Base-by-base conservation (phyloP, 2,888 invertebrate species). In the Amphipoea oculea region DNA sequence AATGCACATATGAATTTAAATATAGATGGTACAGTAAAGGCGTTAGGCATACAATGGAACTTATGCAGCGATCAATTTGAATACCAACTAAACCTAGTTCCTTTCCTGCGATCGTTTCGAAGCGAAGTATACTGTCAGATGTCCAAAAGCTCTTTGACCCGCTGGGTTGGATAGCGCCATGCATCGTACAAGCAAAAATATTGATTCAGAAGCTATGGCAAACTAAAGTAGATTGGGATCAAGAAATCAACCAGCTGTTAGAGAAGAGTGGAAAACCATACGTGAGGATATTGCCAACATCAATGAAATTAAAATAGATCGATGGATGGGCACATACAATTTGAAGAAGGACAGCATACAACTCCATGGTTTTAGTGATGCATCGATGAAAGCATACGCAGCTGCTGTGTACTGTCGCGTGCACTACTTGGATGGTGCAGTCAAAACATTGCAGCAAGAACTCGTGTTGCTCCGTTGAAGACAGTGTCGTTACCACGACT, bases 361-460 rank as follows among this genome's bases (percentile, higher is more conserved):
- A 70, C 40, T 70, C 2, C 71, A 71, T n/a, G 71, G 71, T 7
- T 71, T 71, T 57, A 17, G 71, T 71, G 71, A 71, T 57, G 71
- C 71, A n/a, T 71, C 71, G 9, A 57, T 57, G 40, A 71, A 5
- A n/a, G 71, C 71, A 57, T 71, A 57, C 40, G 57, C 71, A 71
- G 69, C 69, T 20, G 69, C 54, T 20, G 69, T 69, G 12, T 69
- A 69, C 20, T 69, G 69, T 51, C 69, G 69, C 29, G 29, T 51
- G 36, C 51, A 69, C 7, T 12, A 54, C 51, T 36, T 14, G 5
- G 69, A 69, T 54, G 69, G 69, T 54, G 1, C 29, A 54, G 69
- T 51, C 51, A 48, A 48, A 29, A 68, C 48, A 48, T 68, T 29
- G 36, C 66, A 40, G 40, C 40, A 40, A 23, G 66, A 12, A 40